These are phyloP conservation scores for Dendrolimus punctatus DNA, from an alignment of 1,140 invertebrate species.

Conservation along the genomic window DNA sequence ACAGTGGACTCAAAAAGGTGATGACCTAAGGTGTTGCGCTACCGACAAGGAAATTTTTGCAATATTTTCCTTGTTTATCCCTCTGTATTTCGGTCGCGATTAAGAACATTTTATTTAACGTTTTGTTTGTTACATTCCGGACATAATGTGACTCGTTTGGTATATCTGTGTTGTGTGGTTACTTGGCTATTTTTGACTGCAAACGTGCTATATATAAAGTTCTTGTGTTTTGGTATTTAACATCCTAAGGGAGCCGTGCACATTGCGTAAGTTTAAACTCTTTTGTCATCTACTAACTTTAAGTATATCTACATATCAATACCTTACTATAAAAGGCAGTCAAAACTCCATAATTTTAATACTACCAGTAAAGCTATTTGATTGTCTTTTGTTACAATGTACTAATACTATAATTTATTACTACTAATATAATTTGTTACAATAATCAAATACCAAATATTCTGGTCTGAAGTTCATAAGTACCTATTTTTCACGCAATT, in stretches of 20 bases:
- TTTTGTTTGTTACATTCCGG: conserved; percentile 25
- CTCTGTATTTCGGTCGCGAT: conserved; percentile 23
- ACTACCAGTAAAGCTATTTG: too few relatives aligned
- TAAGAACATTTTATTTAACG: neutral
- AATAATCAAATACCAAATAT: neutral
- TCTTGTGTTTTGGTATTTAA: too few relatives aligned
- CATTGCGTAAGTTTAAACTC: conserved; percentile 52
- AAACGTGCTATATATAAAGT: too few relatives aligned
- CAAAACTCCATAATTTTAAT: too few relatives aligned
- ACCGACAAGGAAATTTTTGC: conserved; percentile 12
- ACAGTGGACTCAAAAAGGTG: conserved; percentile 6
- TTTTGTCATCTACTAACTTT: too few relatives aligned
- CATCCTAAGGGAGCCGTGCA: conserved; percentile 28
- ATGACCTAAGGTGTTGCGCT: too few relatives aligned
- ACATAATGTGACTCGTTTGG: conserved; percentile 34
- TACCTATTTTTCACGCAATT: too few relatives aligned
- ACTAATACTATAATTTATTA: too few relatives aligned
- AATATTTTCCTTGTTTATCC: conserved; percentile 29
- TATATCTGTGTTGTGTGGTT: conserved; percentile 8
- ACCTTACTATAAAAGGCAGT: too few relatives aligned
- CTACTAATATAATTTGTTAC: too few relatives aligned
- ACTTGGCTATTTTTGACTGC: conserved; percentile 56
- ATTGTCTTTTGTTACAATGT: too few relatives aligned
- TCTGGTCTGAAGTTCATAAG: neutral
- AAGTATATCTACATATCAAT: too few relatives aligned